A percentile compares a stretch with the other conserved stretches of the same genome.
These are phyloP conservation scores for Cepaea nemoralis DNA, from an alignment of 1,140 invertebrate species.

Conservation along the genomic window DNA sequence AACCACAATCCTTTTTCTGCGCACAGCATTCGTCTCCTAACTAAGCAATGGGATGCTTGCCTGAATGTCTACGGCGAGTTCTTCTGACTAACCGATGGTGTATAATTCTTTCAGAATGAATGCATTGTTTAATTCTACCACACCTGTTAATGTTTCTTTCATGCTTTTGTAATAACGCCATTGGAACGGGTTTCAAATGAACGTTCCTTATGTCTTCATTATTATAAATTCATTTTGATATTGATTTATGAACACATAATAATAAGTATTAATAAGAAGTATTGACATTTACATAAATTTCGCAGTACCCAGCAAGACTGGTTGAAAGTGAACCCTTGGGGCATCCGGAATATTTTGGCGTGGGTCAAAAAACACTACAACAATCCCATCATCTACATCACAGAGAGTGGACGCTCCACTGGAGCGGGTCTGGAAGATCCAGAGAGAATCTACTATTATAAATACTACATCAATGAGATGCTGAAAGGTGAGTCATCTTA, in stretches of 20 bases:
- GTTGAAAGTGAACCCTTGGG: constrained; percentile 76
- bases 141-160: too few species aligned
- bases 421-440: constrained; percentile 72
- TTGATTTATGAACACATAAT: background rate
- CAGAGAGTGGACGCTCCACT: constrained; percentile 79
- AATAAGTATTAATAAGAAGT: background rate
- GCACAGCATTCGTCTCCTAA: too few species aligned
- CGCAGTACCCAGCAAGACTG: constrained; percentile 62
- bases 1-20: too few species aligned
- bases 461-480: constrained; percentile 76
- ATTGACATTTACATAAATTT: background rate
- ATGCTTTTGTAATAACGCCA: too few species aligned
- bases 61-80: too few species aligned
- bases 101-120: too few species aligned
- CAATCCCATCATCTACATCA: constrained; percentile 74
- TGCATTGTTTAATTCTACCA: too few species aligned
- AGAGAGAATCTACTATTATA: constrained; percentile 74
- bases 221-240: too few species aligned
- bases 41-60: too few species aligned
- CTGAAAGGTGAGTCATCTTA: constrained; percentile 74
- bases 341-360: constrained; percentile 77
- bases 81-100: too few species aligned
- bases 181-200: too few species aligned
- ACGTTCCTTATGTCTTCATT: too few species aligned
- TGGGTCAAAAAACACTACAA: constrained; percentile 77